Evolutionary conservation across 2,797 vertebrate species (phyloP), one percentile per base, ranked within the genome.

Genomic region (Cottoperca gobio): DNA sequence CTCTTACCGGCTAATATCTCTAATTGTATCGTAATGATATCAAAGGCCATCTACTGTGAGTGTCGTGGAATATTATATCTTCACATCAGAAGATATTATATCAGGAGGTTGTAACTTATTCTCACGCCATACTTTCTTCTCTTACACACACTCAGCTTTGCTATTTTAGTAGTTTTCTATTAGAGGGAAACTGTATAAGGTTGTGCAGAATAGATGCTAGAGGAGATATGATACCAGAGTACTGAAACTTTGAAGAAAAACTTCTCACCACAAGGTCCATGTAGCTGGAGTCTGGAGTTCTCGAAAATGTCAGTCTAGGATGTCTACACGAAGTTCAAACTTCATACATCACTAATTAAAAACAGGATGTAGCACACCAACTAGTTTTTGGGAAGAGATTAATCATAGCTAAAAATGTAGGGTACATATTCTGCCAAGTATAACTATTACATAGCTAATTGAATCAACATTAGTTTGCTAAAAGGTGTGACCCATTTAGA

Each of bases 1-100:
- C 79, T 78, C 74, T 73, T 76, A 78, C 73, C 46, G 73, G 54
- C 62, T 89, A 78, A 86, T 85, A 88, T 79, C 84, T 88, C 67
- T 90, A 84, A 90, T 91, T 85, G 76, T 76, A 78, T 69, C 78
- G 62, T 86, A 86, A 89, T 77, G 73, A 74, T 80, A 85, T 91
- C 78, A 88, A 75, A 85, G 75, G 79, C 78, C 73, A 78, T 87
- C 81, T 70, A 64, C 70, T 70, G 79, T 6, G 10, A 48, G 66
- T 54, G 73, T 77, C 84, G 78, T 49, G 76, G 66, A 70, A 82
- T 83, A 73, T 74, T 70, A 77, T 72, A 83, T 43, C 70, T 66
- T 79, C 61, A 61, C 48, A 84, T n/a, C n/a, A n/a, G n/a, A n/a
- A n/a, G n/a, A n/a, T n/a, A n/a, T n/a, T n/a, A 64, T 52, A 40